Evolutionary conservation across 1,140 invertebrate species (phyloP), one percentile per base, ranked within the genome.

Genomic region (Drosophila erecta): DNA sequence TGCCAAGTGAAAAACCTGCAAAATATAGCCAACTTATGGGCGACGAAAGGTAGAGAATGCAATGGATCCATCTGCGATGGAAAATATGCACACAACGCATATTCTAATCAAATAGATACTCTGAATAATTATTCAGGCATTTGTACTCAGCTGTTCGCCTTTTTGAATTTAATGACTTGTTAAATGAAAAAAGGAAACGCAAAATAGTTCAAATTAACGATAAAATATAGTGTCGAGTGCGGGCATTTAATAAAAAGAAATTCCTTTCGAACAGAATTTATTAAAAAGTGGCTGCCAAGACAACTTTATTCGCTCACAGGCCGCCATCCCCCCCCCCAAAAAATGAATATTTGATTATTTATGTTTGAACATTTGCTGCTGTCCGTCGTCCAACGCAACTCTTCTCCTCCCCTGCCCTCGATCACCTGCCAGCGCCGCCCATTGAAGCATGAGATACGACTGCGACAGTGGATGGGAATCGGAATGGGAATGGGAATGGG

Each of bases 361-460:
- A 89, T 89, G 84, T 80, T 79, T 71, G 61, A 89, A 84, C 84
- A 89, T 89, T 89, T 89, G 84, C 81, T 89, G 84, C 84, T 80
- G 84, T 89, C 84, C 76, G 73, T 89, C 76, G 71, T 49, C 69
- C 40, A 8, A 14, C 44, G 35, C 27, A 33, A 17, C 24, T 47
- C 38, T 1, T 27, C 2, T 4, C 41, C 27, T 37, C 59, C 49
- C 24, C 22, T 3, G 20, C 15, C 33, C 47, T 37, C 64, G 43
- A 66, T 72, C 64, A 83, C 81, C 81, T 85, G 81, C 83, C 81
- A 81, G 56, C 50, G 51, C 62, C 55, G 69, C 64, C 81, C 83
- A 86, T 86, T 86, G 81, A 86, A 87, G 81, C 81, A 86, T 87
- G 83, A 62, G 60, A 81, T 76, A 60, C 59, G 57, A 49, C 64